phyloP scores from a whole-genome alignment of 2,797 vertebrate species.

The Platyrinchus mystaceus region DNA sequence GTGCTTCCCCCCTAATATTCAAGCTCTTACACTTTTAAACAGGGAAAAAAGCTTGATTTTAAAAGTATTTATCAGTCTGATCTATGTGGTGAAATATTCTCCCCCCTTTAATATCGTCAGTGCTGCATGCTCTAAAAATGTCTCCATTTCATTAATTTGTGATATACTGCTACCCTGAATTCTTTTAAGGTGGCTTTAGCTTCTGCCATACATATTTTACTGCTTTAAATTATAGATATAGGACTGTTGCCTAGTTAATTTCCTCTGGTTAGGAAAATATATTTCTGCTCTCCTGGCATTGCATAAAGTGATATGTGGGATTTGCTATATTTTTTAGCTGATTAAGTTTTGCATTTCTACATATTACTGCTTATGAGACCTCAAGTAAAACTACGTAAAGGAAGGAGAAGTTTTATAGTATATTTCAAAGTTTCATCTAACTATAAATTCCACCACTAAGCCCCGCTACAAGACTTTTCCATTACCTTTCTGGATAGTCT shows the following conservation, averaged over 20 bases:
- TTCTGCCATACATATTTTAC: constrained; percentile 69
- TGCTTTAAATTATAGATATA: constrained; percentile 66
- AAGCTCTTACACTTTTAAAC: background rate
- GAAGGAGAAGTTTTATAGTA: constrained; percentile 53
- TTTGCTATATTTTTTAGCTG: constrained; percentile 59
- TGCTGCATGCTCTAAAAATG: constrained; percentile 53
- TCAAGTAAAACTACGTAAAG: constrained; percentile 46
- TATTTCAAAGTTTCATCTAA: constrained; percentile 62
- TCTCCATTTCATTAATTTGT: constrained; percentile 69
- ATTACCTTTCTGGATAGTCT: constrained; percentile 58
- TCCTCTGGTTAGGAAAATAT: constrained; percentile 68
- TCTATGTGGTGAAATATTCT: constrained; percentile 36
- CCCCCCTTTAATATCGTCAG: background rate
- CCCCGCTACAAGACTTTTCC: constrained; percentile 60
- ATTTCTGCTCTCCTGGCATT: constrained; percentile 54
- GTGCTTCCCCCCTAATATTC: background rate
- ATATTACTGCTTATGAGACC: constrained; percentile 57
- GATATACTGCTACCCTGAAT: constrained; percentile 57
- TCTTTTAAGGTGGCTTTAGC: constrained; percentile 62
- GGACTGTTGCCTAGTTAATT: constrained; percentile 67
- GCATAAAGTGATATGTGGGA: constrained; percentile 51
- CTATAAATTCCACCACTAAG: constrained; percentile 55
- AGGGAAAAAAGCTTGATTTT: background rate
- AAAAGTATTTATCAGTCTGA: constrained; percentile 25
- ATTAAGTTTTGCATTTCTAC: constrained; percentile 61